Conservation (phyloP, 1,140 invertebrate species). For the Drosophila burlai region DNA sequence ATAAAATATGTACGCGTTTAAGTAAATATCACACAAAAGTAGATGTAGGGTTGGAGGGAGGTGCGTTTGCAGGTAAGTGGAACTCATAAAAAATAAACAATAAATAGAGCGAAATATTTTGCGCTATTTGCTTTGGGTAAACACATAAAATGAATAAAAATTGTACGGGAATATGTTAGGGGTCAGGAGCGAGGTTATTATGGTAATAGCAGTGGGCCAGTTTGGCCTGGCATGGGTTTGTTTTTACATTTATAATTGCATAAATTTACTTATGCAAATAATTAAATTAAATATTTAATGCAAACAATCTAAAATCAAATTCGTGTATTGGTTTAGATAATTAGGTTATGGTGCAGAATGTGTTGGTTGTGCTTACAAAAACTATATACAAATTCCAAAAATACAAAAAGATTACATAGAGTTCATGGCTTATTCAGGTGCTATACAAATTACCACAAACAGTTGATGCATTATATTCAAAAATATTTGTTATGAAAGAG, state of each 20-base stretch:
- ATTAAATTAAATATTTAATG: constrained; percentile 78
- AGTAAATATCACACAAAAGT: constrained; percentile 53
- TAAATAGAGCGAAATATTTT: constrained; percentile 74
- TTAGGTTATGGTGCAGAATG: constrained; percentile 39
- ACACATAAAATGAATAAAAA: constrained; percentile 28
- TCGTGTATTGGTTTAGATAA: constrained; percentile 57
- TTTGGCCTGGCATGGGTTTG: constrained; percentile 35
- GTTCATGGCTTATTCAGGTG: constrained; percentile 61
- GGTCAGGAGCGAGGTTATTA: constrained; percentile 12
- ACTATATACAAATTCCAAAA: constrained; percentile 56
- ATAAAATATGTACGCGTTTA: constrained; percentile 77
- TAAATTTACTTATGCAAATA: constrained; percentile 81
- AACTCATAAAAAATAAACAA: constrained; percentile 56
- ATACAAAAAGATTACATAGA: constrained; percentile 73
- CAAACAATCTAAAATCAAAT: constrained; percentile 69
- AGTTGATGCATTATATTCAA: constrained; percentile 77
- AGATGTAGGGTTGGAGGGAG: constrained; percentile 13
- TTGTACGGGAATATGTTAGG: constrained; percentile 5
- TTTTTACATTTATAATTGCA: constrained; percentile 83
- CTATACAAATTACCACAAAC: constrained; percentile 85
- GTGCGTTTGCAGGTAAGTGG: constrained; percentile 29
- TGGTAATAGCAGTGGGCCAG: constrained; percentile 15
- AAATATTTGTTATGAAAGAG: constrained; percentile 67
- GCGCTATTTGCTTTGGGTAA: constrained; percentile 64
- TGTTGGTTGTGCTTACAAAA: constrained; percentile 42